Conservation (phyloP, 2,888 invertebrate genomes). For the Chrysolina haemoptera region DNA sequence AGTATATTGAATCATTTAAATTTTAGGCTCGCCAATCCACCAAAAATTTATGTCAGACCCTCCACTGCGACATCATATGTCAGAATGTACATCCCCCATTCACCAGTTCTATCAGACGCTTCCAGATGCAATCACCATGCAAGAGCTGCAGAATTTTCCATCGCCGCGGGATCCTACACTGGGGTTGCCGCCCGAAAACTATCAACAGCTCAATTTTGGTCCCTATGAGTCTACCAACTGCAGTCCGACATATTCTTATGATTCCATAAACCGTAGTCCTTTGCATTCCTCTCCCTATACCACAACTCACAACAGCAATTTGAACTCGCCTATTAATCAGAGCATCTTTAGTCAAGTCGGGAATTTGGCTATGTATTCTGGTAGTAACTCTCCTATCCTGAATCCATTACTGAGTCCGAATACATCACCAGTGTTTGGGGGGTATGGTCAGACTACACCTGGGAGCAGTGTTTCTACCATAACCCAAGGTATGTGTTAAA, state of each 20-base stretch:
- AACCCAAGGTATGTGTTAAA: slow-evolving; percentile 70
- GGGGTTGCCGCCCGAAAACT: slow-evolving; percentile 57
- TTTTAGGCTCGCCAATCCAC: slow-evolving; percentile 76
- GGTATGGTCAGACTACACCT: slow-evolving; percentile 57
- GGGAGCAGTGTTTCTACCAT: slow-evolving; percentile 71
- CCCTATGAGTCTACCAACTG: slow-evolving; percentile 54
- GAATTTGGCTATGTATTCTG: slow-evolving; percentile 61
- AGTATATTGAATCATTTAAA: no score
- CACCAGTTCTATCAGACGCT: slow-evolving; percentile 72
- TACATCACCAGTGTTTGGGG: slow-evolving; percentile 63
- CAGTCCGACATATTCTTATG: slow-evolving; percentile 51
- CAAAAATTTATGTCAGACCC: slow-evolving; percentile 69
- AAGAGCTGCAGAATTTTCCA: slow-evolving; percentile 52
- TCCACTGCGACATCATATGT: slow-evolving; percentile 61
- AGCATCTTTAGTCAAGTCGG: slow-evolving; percentile 58
- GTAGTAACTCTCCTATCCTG: slow-evolving; percentile 62
- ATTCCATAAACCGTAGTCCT: slow-evolving; percentile 51
- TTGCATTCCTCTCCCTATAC: slow-evolving; percentile 61
- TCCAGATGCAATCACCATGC: slow-evolving; percentile 73
- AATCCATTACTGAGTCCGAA: slow-evolving; percentile 63
- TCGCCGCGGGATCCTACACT: slow-evolving; percentile 57
- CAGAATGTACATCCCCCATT: slow-evolving; percentile 73
- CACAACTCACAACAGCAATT: slow-evolving; percentile 62
- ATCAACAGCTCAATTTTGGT: slow-evolving; percentile 50
- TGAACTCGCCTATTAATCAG: slow-evolving; percentile 62